phyloP scores from a whole-genome alignment of 2,888 invertebrate genomes.

The Chydorus sphaericus region DNA sequence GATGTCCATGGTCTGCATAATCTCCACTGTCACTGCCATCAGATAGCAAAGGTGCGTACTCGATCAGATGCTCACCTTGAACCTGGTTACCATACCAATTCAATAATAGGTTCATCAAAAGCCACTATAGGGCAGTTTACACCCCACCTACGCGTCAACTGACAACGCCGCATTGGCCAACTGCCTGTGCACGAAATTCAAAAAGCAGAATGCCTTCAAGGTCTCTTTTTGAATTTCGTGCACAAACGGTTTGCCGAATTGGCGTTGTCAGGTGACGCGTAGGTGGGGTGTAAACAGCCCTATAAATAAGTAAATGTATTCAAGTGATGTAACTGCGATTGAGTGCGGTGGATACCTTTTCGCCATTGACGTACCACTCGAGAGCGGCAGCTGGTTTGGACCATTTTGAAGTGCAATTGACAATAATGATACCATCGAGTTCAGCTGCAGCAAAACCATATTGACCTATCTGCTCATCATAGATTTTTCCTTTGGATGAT shows the following conservation, averaged over 20 bases:
- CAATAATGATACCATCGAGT: not conserved
- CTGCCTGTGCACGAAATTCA: no score
- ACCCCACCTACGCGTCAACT: no score
- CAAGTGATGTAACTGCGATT: not conserved
- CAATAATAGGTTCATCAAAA: not conserved
- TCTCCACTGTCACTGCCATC: no score
- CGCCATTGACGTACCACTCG: constrained; percentile 13
- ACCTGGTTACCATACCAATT: not conserved
- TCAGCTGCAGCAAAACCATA: no score
- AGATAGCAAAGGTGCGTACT: constrained; percentile 17
- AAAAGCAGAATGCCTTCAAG: no score
- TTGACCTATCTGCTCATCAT: no score
- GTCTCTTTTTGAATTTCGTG: no score
- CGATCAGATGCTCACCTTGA: constrained; percentile 1
- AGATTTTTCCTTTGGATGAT: no score
- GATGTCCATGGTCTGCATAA: constrained; percentile 10
- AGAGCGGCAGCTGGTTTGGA: constrained; percentile 14
- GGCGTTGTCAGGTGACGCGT: no score
- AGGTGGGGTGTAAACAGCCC: no score
- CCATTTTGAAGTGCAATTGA: constrained; percentile 13
- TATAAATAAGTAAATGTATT: not conserved
- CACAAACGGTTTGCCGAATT: no score
- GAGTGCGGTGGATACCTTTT: not conserved
- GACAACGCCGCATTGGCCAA: no score
- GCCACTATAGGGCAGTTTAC: not conserved